Base-by-base conservation (phyloP, 2,113 vertebrate genomes). In the Pomatorhinus ruficollis region DNA sequence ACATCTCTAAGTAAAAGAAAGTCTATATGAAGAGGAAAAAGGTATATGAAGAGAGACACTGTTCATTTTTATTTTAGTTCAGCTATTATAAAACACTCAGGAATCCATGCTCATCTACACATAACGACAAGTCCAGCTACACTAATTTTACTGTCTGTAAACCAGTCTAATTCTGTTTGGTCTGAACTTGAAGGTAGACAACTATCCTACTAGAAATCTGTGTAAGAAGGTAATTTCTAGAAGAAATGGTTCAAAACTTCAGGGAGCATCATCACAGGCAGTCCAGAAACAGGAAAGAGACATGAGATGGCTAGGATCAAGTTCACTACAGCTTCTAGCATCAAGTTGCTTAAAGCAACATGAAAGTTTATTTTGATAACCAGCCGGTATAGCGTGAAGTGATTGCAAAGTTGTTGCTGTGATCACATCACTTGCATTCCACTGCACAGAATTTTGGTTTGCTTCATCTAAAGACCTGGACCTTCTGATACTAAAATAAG, bases 21-120 rank as follows among this genome's bases (percentile, higher is more conserved):
- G 91, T 18, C 22, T 45, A 10, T 65, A 45, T 19, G 12, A 80
- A 54, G 17, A 47, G 4, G 22, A 37, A 91, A 86, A 15, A 39
- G 0, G 0, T 24, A 25, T 31, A 37, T 13, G 24, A 89, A 94
- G 27, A 90, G 4, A 69, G 10, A 42, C 2, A 1, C 1, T 44
- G 11, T 37, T 53, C 13, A 69, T 59, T 90, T 89, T 83, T 7
- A 8, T 39, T n/a, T 16, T 50, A 61, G 7, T 72, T 84, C 16
- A 82, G 31, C 25, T 50, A 11, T 53, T 74, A n/a, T 15, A 65
- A 61, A 81, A n/a, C 14, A 33, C 8, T 37, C 59, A 87, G 45
- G 28, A 70, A 89, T 78, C 59, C 25, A 8, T 45, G 28, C 12
- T 49, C 11, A 22, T 66, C 15, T 52, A 25, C 17, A 40, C 53